These are phyloP conservation scores for Orbicella faveolata DNA, from an alignment of 64 coral and sea anemone species.

Conservation along the genomic window DNA sequence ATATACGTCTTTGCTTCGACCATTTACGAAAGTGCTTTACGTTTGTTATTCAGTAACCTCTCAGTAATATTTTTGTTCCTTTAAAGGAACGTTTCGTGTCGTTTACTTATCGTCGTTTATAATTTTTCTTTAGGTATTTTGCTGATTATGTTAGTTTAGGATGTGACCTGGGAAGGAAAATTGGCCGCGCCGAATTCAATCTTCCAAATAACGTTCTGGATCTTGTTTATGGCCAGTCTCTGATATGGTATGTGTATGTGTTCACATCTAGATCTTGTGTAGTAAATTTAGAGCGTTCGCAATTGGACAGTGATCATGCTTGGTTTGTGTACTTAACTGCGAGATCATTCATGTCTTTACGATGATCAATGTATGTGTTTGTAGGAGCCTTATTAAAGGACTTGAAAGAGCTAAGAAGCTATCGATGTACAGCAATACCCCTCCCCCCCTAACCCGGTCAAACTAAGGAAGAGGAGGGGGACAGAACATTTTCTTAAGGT, in stretches of 20 bases:
- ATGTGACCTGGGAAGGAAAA: conserved; percentile 64
- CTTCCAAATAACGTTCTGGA: conserved; percentile 81
- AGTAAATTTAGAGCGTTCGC: too few relatives aligned
- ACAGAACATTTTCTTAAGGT: too few relatives aligned
- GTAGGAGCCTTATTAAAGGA: too few relatives aligned
- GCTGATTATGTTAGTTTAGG: conserved; percentile 66
- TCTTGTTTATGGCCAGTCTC: conserved; percentile 79
- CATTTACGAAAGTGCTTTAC: not conserved
- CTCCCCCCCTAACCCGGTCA: too few relatives aligned
- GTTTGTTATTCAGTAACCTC: not conserved
- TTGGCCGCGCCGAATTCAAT: conserved; percentile 73
- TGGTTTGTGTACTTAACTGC: too few relatives aligned
- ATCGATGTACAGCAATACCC: too few relatives aligned
- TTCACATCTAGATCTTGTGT: too few relatives aligned
- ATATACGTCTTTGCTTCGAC: not conserved
- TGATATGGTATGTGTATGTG: conserved; percentile 66
- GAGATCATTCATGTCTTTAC: too few relatives aligned
- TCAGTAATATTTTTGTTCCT: not conserved
- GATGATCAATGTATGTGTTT: too few relatives aligned
- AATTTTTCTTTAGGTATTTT: conserved; percentile 51
- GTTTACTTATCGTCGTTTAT: not conserved
- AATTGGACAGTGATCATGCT: too few relatives aligned
- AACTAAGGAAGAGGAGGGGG: too few relatives aligned
- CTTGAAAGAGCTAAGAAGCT: too few relatives aligned
- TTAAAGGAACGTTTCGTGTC: not conserved